Evolutionary conservation across 37 sponge, comb jelly and placozoan genomes (phyloP).

Genomic region (Beroe forskalii): DNA sequence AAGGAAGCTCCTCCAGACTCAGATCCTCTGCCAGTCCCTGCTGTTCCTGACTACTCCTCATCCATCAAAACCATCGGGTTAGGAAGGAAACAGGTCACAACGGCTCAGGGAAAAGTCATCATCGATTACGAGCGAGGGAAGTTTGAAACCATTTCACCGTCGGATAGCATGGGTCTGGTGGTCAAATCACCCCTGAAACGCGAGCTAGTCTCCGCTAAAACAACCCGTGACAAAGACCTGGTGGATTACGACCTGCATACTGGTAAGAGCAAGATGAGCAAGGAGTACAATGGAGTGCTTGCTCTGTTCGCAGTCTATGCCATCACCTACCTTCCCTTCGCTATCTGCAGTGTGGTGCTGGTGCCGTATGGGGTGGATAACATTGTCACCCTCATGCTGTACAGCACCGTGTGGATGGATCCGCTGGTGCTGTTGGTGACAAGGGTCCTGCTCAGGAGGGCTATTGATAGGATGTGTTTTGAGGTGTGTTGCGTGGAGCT

Average conservation of each 20-base stretch:
- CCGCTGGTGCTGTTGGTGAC: conserved; percentile 18
- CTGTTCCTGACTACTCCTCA: conserved; percentile 1
- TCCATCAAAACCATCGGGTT: conserved; percentile 9
- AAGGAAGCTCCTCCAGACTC: background rate
- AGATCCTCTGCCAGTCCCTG: conserved; percentile 16
- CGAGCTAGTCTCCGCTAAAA: conserved; percentile 13
- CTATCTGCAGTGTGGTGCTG: conserved; percentile 16
- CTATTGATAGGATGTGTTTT: conserved; percentile 58
- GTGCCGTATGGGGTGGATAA: conserved; percentile 33
- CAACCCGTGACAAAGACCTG: conserved; percentile 12
- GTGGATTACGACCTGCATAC: conserved; percentile 61
- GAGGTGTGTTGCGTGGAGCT: conserved; percentile 63
- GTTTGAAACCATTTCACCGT: conserved; percentile 32
- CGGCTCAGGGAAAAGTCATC: conserved; percentile 18
- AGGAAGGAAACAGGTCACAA: conserved; percentile 23
- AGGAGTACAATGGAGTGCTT: conserved; percentile 57
- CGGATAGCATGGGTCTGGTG: conserved; percentile 8
- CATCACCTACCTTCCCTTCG: conserved; percentile 57
- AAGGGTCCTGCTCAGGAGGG: conserved; percentile 36
- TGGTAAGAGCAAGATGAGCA: conserved; percentile 65
- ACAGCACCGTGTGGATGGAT: conserved; percentile 55
- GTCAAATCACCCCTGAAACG: conserved; percentile 53
- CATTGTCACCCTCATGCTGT: conserved; percentile 13
- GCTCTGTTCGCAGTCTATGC: conserved; percentile 63
- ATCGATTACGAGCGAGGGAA: conserved; percentile 58